A percentile compares a stretch with the other conserved stretches of the same genome.
Evolutionary conservation across 2,888 invertebrate species (phyloP).

Genomic region (Pseudolycoriella hygida): DNA sequence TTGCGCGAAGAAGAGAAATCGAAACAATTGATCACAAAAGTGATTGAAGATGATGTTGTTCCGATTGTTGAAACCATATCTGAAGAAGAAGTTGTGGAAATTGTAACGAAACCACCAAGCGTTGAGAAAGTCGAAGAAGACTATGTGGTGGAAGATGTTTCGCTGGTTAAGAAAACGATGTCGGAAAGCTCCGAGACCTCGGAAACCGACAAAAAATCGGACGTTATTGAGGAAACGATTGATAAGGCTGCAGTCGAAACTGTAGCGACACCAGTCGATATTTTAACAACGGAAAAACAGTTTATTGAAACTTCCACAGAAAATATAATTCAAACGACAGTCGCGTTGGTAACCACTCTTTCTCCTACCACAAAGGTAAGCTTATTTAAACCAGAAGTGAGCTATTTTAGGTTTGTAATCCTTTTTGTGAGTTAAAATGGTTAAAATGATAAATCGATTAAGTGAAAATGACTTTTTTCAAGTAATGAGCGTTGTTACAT

Average conservation of each 20-base stretch:
- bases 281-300: background rate
- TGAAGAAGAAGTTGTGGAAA: slow-evolving; percentile 5
- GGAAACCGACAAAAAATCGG: background rate
- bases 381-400: background rate
- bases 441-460: no score
- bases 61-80: slow-evolving; percentile 8
- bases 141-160: slow-evolving; percentile 3
- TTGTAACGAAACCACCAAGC: background rate
- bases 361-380: background rate
- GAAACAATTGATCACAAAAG: background rate
- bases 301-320: background rate
- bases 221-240: background rate
- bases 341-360: background rate
- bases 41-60: slow-evolving; percentile 4
- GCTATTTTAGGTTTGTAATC: no score
- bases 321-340: background rate
- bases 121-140: background rate
- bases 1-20: slow-evolving; percentile 1
- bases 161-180: background rate
- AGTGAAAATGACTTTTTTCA: no score
- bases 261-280: background rate
- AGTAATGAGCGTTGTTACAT: no score
- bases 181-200: no score
- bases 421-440: no score
- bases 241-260: background rate